Evolutionary conservation across 2,888 invertebrate species (phyloP).

Genomic region (Acholoe squamosa): DNA sequence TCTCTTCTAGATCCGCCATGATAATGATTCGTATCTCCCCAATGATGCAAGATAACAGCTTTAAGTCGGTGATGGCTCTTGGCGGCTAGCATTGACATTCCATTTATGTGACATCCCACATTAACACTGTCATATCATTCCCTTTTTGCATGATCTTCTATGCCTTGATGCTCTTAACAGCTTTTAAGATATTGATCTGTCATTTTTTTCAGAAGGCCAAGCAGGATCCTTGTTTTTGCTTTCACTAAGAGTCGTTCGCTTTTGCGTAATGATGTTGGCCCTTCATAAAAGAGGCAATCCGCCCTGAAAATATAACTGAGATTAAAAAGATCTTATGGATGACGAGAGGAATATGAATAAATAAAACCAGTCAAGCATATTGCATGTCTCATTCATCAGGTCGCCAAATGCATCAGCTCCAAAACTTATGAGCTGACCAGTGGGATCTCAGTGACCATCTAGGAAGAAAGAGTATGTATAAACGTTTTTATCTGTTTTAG

Average conservation of each 20-base stretch:
- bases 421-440: too few relatives aligned
- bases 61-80: too few relatives aligned
- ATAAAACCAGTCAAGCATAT: slow-evolving; percentile 28
- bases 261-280: slow-evolving; percentile 16
- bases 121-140: neutral
- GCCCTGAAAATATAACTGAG: slow-evolving; percentile 4
- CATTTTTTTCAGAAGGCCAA: neutral
- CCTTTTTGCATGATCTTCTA: neutral
- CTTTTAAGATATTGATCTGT: neutral
- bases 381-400: slow-evolving; percentile 26
- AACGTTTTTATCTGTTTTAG: too few relatives aligned
- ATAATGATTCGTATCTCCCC: too few relatives aligned
- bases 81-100: neutral
- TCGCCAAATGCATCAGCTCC: neutral
- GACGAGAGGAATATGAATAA: slow-evolving; percentile 32
- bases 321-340: slow-evolving; percentile 17
- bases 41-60: too few relatives aligned
- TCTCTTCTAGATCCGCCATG: too few relatives aligned
- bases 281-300: neutral
- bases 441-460: too few relatives aligned
- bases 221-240: slow-evolving; percentile 12
- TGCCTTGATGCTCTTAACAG: neutral
- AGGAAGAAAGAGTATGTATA: too few relatives aligned
- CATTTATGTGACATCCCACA: slow-evolving; percentile 18
- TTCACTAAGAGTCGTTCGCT: neutral